Evolutionary conservation across 2,113 vertebrate genomes (phyloP), one percentile per base, ranked within the genome.

Genomic region (Mirounga angustirostris): DNA sequence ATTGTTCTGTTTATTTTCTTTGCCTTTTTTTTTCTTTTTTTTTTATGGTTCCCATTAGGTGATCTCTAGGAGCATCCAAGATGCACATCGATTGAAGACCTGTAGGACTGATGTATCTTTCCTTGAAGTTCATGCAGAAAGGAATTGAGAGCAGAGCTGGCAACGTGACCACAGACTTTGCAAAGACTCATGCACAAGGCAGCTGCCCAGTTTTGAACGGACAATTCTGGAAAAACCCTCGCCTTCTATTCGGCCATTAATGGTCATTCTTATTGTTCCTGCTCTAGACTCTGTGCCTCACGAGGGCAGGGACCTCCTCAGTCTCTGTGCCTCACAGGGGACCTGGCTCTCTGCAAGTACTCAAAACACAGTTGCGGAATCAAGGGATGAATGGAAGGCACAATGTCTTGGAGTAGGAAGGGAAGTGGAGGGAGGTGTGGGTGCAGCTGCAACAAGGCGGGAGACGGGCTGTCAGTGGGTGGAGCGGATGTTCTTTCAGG

Each of bases 391-490:
- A 18, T 7, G 36, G 40, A 6, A 26, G 0, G 18, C 26, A 33
- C 21, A 21, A n/a, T 8, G 46, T 28, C 33, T 13, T 5, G 28
- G 26, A 14, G 40, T 3, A 33, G 30, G 40, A 21, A 22, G 2
- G 10, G 30, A n/a, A 14, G 19, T 6, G 6, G 14, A 36, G 52
- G 59, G 22, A 46, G 43, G 43, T 18, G 22, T 50, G 56, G 26
- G n/a, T 7, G 7, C 52, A 36, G 28, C 0, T 14, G 58, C 22
- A 1, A 1, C 15, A 2, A 1, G 9, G 63, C 9, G 0, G 36
- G 76, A 13, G n/a, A 18, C 67, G 21, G 65, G 43, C 78, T 4
- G n/a, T 16, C 1, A 1, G 56, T 6, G 11, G 9, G 26, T 16
- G 7, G 40, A 22, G 36, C 28, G 67, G 54, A 5, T 6, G n/a